Evolutionary conservation across 1,140 invertebrate species (phyloP).

Genomic region (Glossosoma conforme): DNA sequence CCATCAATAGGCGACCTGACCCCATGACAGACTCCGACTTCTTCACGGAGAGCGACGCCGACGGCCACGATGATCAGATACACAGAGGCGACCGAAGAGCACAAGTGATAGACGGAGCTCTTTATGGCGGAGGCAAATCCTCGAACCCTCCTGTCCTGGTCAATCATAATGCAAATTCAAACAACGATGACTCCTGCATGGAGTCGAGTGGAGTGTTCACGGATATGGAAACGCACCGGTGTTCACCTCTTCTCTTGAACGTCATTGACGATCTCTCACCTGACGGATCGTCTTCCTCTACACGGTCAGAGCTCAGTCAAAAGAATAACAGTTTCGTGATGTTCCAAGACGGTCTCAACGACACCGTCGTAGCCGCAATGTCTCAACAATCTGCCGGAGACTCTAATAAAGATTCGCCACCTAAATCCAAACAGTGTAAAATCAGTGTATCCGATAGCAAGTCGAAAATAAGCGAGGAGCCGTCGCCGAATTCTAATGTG

Average conservation of each 20-base stretch:
- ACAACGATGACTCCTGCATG: conserved; percentile 62
- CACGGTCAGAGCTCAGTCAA: conserved; percentile 39
- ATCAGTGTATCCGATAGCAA: background rate
- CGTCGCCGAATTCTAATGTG: conserved; percentile 8
- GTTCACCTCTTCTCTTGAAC: conserved; percentile 47
- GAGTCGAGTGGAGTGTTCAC: conserved; percentile 82
- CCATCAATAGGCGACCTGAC: conserved; percentile 58
- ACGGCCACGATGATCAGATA: conserved; percentile 68
- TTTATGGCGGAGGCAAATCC: conserved; percentile 65
- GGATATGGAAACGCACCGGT: conserved; percentile 66
- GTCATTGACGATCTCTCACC: conserved; percentile 54
- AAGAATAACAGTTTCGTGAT: conserved; percentile 27
- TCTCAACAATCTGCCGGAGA: conserved; percentile 2
- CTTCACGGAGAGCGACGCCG: conserved; percentile 81
- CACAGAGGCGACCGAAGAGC: conserved; percentile 63
- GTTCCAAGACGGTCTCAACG: conserved; percentile 18
- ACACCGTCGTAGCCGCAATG: conserved; percentile 18
- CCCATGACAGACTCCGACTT: conserved; percentile 87
- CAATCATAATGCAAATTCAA: conserved; percentile 41
- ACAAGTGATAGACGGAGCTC: conserved; percentile 77
- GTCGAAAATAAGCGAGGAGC: conserved; percentile 3
- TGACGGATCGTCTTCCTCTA: conserved; percentile 50
- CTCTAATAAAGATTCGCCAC: background rate
- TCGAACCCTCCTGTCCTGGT: conserved; percentile 47
- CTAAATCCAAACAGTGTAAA: conserved; percentile 5